A percentile compares a stretch with the other conserved stretches of the same genome.
Evolutionary conservation across 2,113 vertebrate species (phyloP).

Genomic region (Dasyornis broadbenti): DNA sequence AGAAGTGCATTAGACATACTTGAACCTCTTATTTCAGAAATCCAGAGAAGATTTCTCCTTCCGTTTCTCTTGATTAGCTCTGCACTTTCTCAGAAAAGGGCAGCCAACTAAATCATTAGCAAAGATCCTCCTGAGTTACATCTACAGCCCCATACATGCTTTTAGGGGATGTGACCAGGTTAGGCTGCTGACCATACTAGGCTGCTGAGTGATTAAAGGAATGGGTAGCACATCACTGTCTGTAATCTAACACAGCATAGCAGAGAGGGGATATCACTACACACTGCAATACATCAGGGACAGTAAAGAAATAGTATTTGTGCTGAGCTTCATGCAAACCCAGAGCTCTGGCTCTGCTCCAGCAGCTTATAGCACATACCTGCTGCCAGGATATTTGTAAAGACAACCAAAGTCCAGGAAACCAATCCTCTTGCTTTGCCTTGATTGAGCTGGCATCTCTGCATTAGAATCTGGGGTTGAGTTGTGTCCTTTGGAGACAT

Average conservation of each 20-base stretch:
- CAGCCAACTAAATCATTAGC: background rate
- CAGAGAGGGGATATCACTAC: background rate
- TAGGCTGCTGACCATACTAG: too few species aligned
- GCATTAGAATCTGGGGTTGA: background rate
- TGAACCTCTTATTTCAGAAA: background rate
- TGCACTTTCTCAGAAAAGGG: background rate
- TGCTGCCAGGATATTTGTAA: background rate
- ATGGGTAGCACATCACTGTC: fast-evolving
- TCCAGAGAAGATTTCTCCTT: background rate
- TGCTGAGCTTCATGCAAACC: background rate
- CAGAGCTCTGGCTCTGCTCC: background rate
- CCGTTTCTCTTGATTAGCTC: background rate
- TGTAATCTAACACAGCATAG: background rate
- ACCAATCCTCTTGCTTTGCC: background rate
- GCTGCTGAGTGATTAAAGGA: background rate
- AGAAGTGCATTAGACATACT: background rate
- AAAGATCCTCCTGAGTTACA: background rate
- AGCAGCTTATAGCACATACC: background rate
- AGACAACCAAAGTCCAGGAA: background rate
- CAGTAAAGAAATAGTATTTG: background rate
- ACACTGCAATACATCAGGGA: background rate
- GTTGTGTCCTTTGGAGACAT: background rate
- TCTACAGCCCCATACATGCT: background rate
- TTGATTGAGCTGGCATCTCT: background rate
- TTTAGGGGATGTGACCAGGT: background rate